These are phyloP conservation scores for Zelostemma sp. DNA, from an alignment of 1,140 invertebrate genomes.

Conservation along the genomic window DNA sequence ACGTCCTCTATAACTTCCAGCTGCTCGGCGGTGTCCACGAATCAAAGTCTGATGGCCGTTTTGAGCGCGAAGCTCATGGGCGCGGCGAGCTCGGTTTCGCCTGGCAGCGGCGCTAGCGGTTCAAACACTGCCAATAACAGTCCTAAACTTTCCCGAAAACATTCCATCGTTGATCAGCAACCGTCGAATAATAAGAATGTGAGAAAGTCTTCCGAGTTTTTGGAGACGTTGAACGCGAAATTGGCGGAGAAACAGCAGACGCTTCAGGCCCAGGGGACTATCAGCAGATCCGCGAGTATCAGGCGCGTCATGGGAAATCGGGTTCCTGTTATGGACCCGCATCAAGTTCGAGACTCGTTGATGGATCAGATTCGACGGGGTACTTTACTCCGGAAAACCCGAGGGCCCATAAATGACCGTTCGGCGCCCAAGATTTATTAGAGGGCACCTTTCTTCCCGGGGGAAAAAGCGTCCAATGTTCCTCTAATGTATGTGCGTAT, in stretches of 20 bases:
- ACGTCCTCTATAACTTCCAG: conserved; percentile 35
- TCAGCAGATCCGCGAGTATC: conserved; percentile 79
- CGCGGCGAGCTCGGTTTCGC: conserved; percentile 51
- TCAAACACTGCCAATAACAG: conserved; percentile 61
- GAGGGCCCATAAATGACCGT: conserved; percentile 73
- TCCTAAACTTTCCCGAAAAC: conserved; percentile 56
- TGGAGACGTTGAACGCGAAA: conserved; percentile 83
- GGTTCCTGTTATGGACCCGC: conserved; percentile 70
- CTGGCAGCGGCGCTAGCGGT: conserved; percentile 35
- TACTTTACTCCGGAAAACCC: conserved; percentile 80
- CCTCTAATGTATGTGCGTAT: conserved; percentile 12
- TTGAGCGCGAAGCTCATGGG: conserved; percentile 79
- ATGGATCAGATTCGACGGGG: conserved; percentile 94
- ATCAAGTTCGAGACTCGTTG: conserved; percentile 75
- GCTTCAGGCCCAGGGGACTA: conserved; percentile 71
- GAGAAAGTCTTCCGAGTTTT: conserved; percentile 73
- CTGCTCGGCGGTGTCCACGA: conserved; percentile 71
- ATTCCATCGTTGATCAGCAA: conserved; percentile 45
- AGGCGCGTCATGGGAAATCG: conserved; percentile 74
- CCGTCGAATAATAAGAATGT: conserved; percentile 53
- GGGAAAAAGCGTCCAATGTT: conserved; percentile 29
- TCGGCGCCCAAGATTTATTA: conserved; percentile 80
- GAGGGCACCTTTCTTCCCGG: conserved; percentile 25
- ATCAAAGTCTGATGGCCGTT: conserved; percentile 78
- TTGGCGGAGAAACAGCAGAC: conserved; percentile 72